These are phyloP conservation scores for Propithecus coquereli DNA, from an alignment of 2,113 vertebrate species.

Conservation along the genomic window DNA sequence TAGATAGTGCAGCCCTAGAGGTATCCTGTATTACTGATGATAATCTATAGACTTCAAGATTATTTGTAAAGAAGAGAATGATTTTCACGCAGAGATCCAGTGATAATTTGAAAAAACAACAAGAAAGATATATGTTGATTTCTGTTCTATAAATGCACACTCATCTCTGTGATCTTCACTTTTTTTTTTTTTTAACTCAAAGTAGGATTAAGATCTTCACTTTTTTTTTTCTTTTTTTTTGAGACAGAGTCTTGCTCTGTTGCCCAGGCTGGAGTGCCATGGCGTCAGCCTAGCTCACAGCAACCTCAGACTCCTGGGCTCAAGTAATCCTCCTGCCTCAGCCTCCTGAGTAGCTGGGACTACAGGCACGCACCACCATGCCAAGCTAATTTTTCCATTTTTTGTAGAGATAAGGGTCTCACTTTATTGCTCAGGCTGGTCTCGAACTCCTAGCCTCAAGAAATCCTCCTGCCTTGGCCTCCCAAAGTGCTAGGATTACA, in stretches of 20 bases:
- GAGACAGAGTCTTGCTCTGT: background rate
- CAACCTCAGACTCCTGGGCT: background rate
- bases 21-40: background rate
- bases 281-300: rapidly evolving
- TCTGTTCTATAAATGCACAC: background rate
- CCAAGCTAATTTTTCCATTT: background rate
- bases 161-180: background rate
- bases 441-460: background rate
- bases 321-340: background rate
- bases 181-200: background rate
- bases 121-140: background rate
- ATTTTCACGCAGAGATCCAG: background rate
- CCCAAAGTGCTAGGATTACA: background rate
- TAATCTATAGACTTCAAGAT: background rate
- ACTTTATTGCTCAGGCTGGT: background rate
- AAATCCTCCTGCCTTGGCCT: background rate
- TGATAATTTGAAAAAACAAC: background rate
- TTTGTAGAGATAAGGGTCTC: background rate
- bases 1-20: background rate
- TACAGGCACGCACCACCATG: background rate
- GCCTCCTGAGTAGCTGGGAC: background rate
- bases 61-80: background rate
- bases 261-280: background rate
- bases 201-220: too few species aligned
- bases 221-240: background rate